Evolutionary conservation across 2,888 invertebrate genomes (phyloP).

Genomic region (Phymatocera aterrima): DNA sequence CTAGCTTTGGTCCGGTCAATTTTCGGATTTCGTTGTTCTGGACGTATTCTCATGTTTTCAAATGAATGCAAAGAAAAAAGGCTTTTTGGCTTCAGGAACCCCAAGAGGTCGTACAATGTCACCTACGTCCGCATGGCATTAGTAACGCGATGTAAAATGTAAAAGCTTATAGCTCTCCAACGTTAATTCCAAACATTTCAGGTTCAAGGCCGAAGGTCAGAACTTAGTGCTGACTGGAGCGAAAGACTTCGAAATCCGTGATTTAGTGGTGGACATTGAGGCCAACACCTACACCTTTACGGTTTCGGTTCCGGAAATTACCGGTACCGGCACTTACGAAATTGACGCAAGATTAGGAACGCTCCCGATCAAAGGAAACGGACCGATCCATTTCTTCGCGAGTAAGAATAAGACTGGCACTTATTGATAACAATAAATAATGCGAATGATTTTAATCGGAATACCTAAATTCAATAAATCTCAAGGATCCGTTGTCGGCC

Average conservation of each 20-base stretch:
- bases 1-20: no score
- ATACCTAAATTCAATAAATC: no score
- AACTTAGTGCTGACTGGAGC: not conserved
- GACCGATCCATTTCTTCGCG: not conserved
- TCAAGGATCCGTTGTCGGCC: not conserved
- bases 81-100: no score
- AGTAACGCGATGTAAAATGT: not conserved
- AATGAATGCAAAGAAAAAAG: no score
- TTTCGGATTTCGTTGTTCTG: no score
- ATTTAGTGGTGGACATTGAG: constrained; percentile 72
- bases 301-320: not conserved
- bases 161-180: not conserved
- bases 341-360: not conserved
- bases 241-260: not conserved
- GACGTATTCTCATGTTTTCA: no score
- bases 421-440: no score
- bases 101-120: no score
- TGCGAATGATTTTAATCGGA: no score
- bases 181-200: not conserved
- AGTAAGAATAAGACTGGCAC: no score
- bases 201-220: constrained; percentile 1
- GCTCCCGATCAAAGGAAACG: constrained; percentile 7
- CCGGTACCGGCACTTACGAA: not conserved
- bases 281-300: not conserved
- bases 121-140: no score